Percentiles rank a stretch among this genome's conserved stretches.
Conservation (phyloP, 1,140 invertebrate genomes). For the Rhopalosiphum padi region DNA sequence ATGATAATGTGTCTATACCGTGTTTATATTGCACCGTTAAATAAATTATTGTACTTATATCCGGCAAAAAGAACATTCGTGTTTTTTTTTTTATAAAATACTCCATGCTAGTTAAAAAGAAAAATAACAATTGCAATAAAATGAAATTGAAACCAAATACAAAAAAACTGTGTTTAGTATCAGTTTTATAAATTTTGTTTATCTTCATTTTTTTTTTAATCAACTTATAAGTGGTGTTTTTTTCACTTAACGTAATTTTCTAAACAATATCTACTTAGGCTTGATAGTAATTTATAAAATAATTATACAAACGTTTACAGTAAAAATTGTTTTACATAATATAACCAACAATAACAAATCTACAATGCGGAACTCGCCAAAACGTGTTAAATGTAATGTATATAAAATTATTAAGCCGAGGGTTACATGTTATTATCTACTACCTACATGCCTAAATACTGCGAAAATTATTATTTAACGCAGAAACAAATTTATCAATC, state of each 20-base stretch:
- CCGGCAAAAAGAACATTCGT: background rate
- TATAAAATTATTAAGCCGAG: constrained; percentile 9
- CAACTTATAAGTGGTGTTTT: constrained; percentile 13
- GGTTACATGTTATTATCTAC: constrained; percentile 28
- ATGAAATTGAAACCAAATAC: constrained; percentile 27
- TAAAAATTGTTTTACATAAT: constrained; percentile 52
- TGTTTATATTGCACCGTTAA: background rate
- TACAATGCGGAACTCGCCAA: constrained; percentile 43
- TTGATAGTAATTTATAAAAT: constrained; percentile 38
- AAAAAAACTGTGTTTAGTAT: constrained; percentile 24
- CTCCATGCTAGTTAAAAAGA: background rate
- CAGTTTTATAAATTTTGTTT: constrained; percentile 29
- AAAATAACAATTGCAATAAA: constrained; percentile 16
- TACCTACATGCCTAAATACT: background rate
- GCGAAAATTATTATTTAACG: background rate
- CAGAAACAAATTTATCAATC: constrained; percentile 18
- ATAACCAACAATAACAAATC: constrained; percentile 32
- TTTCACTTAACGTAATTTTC: background rate
- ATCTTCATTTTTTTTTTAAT: constrained; percentile 35
- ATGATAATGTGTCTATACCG: background rate
- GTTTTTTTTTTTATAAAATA: background rate
- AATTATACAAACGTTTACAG: constrained; percentile 41
- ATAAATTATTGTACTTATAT: constrained; percentile 7
- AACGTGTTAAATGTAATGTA: constrained; percentile 38
- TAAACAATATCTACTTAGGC: constrained; percentile 15